Evolutionary conservation across 2,113 vertebrate genomes (phyloP), one percentile per base, ranked within the genome.

Genomic region (Tenebrosternarchus preto): DNA sequence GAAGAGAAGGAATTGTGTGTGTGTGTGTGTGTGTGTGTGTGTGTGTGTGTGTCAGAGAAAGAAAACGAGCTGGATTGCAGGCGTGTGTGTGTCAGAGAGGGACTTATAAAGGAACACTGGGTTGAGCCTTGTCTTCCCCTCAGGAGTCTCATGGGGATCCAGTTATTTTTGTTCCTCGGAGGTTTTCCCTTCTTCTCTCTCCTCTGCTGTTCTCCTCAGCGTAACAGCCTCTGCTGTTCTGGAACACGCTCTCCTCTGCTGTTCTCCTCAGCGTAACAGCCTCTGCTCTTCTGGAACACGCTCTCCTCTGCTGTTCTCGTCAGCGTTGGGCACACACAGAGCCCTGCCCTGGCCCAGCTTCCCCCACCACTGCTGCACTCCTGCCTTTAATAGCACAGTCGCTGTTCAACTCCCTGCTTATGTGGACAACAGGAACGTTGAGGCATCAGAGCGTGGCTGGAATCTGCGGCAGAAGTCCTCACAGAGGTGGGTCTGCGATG

Each of bases 151-250:
- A 82, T 46, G 0, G 85, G 86, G 89, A 79, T 83, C 1, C 43
- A 50, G 91, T 90, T 90, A 91, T 90, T 91, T 88, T 88, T 89
- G 81, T 83, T 81, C 86, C 85, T 87, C 87, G 84, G 84, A 88
- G 87, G 86, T 82, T 73, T 8, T 77, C 7, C 63, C 56, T 82
- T 87, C 73, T 91, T 88, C 85, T 87, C 88, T 87, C 87, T 87
- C 90, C 86, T 79, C 86, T 24, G 53, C 33, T n/a, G n/a, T n/a
- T n/a, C n/a, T n/a, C 25, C 53, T 53, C 22, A 39, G n/a, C n/a
- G n/a, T 56, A 39, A 27, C 78, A 27, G 25, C 84, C 36, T 55
- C 27, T 78, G 53, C n/a, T 56, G 61, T 24, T 17, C 50, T 27
- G 43, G 43, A 20, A 68, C 46, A 71, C 61, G 61, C 39, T 29